phyloP scores from a whole-genome alignment of 2,797 vertebrate genomes.

The Tauraco hartlaubi region DNA sequence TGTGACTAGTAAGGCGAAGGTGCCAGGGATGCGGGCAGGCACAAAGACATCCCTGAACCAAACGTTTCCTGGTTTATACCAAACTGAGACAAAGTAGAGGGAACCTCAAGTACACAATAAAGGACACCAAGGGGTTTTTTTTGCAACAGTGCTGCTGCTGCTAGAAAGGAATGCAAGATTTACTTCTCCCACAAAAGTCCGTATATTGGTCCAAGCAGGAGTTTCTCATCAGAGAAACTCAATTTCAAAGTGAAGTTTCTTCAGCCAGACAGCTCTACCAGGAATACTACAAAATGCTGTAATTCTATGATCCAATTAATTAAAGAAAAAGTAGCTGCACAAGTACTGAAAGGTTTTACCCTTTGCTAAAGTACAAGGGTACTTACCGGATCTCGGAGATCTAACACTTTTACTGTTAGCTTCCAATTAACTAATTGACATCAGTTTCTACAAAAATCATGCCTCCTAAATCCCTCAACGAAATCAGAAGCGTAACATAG shows the following conservation, averaged over 20 bases:
- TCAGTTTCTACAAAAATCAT: not conserved
- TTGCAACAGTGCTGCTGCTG: not conserved
- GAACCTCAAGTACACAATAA: not conserved
- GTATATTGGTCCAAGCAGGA: not conserved
- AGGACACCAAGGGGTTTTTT: rapidly evolving
- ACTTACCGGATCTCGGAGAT: not conserved
- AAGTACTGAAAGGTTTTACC: not conserved
- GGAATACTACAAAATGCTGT: not conserved
- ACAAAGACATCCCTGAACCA: not conserved
- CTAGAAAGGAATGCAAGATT: not conserved
- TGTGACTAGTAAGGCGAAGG: rapidly evolving
- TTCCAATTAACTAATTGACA: not conserved
- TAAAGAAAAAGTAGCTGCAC: not conserved
- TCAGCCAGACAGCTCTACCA: not conserved
- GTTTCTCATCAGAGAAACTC: not conserved
- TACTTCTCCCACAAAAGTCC: not conserved
- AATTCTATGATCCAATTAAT: not conserved
- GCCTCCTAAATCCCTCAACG: not conserved
- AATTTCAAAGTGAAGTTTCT: not conserved
- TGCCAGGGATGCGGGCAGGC: not conserved
- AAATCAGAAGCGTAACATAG: not conserved
- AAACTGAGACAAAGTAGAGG: not conserved
- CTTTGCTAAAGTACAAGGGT: not conserved
- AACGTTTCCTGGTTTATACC: not conserved
- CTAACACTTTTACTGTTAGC: not conserved